Percentiles rank a stretch among this genome's conserved stretches.
Evolutionary conservation across 2,797 vertebrate genomes (phyloP).

Genomic region (Phoeniculus purpureus): DNA sequence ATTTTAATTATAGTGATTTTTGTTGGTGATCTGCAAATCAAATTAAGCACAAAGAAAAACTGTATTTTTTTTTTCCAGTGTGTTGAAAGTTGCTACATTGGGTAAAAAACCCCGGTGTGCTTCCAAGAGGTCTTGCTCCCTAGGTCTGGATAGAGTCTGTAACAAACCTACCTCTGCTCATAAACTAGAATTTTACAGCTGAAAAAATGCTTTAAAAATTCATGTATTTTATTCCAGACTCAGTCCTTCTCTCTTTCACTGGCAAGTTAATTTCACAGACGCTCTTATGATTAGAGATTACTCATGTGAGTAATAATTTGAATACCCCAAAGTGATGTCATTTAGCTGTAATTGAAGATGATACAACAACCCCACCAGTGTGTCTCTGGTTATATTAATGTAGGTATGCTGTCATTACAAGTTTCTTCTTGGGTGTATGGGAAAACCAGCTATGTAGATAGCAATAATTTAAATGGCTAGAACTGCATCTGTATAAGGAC

Average conservation of each 20-base stretch:
- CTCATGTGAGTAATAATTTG: constrained; percentile 40
- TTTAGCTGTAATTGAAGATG: constrained; percentile 50
- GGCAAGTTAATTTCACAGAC: constrained; percentile 45
- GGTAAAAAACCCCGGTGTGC: not conserved
- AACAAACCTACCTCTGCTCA: not conserved
- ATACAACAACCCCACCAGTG: constrained; percentile 6
- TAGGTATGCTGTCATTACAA: not conserved
- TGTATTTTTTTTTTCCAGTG: not conserved
- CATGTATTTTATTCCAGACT: constrained; percentile 18
- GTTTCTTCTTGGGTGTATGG: not conserved
- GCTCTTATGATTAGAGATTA: constrained; percentile 47
- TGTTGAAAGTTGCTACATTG: not conserved
- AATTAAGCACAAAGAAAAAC: not conserved
- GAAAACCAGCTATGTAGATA: not conserved
- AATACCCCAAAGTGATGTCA: constrained; percentile 39
- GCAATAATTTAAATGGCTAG: not conserved
- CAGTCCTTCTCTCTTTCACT: constrained; percentile 2
- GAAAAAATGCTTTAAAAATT: constrained; percentile 6
- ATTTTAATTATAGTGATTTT: not conserved
- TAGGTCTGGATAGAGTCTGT: not conserved
- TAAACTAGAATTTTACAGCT: not conserved
- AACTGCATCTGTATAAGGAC: not conserved
- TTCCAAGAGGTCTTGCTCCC: not conserved
- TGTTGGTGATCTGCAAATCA: not conserved
- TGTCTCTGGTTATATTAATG: not conserved